phyloP scores from a whole-genome alignment of 2,888 invertebrate genomes.

The Microctonus hyperodae region DNA sequence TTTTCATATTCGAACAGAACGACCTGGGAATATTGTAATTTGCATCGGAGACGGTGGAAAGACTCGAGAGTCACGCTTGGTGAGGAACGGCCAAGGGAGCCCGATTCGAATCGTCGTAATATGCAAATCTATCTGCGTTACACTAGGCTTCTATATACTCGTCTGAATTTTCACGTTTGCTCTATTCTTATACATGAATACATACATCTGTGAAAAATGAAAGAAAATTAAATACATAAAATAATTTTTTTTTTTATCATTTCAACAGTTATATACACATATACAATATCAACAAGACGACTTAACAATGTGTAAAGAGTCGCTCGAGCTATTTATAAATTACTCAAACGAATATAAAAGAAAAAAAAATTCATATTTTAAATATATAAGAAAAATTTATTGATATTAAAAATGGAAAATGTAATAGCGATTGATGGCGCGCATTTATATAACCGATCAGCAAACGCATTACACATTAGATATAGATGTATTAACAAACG shows the following conservation, averaged over 20 bases:
- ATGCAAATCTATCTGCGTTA: constrained; percentile 52
- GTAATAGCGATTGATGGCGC: background rate
- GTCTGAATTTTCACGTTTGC: constrained; percentile 14
- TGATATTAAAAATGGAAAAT: background rate
- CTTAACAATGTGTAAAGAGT: background rate
- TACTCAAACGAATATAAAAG: no score
- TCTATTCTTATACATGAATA: no score
- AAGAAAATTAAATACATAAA: background rate
- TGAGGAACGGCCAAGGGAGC: constrained; percentile 40
- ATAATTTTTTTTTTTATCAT: background rate
- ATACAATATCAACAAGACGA: background rate
- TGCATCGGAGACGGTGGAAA: constrained; percentile 59
- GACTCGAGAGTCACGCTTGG: constrained; percentile 52
- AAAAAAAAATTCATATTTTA: no score
- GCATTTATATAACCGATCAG: background rate
- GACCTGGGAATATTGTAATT: constrained; percentile 62
- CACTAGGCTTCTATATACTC: constrained; percentile 27
- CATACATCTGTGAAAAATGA: constrained; percentile 2
- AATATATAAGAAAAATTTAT: background rate
- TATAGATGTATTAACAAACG: background rate
- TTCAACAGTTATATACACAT: background rate
- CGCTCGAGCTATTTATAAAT: background rate
- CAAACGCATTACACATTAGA: background rate
- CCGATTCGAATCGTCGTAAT: constrained; percentile 53
- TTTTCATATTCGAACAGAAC: constrained; percentile 58